Evolutionary conservation across 2,888 invertebrate species (phyloP).

Genomic region (Drosophila pseudotalamancana): DNA sequence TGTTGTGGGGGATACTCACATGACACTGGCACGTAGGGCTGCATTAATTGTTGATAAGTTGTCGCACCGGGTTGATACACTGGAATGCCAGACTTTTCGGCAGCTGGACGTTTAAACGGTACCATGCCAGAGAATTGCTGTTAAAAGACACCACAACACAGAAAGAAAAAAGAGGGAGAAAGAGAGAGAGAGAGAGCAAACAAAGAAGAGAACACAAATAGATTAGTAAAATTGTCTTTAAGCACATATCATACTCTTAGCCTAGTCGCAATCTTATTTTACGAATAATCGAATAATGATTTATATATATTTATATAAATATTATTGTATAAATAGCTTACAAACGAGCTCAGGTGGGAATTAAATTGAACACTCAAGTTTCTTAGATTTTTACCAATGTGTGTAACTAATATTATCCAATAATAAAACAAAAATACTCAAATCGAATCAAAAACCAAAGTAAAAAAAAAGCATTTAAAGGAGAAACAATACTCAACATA

Average conservation of each 20-base stretch:
- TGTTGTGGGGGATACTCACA: slow-evolving; percentile 92
- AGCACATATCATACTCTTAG: slow-evolving; percentile 2
- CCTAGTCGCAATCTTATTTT: slow-evolving; percentile 32
- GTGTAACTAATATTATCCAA: slow-evolving; percentile 23
- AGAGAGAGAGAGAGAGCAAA: slow-evolving; percentile 17
- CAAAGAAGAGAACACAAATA: slow-evolving; percentile 4
- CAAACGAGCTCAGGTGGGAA: slow-evolving; percentile 25
- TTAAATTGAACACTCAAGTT: slow-evolving; percentile 8
- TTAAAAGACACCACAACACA: no score
- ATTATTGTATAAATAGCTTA: slow-evolving; percentile 36
- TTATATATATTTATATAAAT: not conserved
- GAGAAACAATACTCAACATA: slow-evolving; percentile 14
- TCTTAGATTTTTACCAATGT: slow-evolving; percentile 37
- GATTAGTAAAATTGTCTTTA: slow-evolving; percentile 24
- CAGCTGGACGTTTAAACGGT: slow-evolving; percentile 97
- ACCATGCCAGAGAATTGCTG: slow-evolving; percentile 98
- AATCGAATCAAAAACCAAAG: slow-evolving; percentile 22
- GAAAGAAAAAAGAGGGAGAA: no score
- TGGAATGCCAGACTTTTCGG: slow-evolving; percentile 98
- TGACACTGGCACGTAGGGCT: slow-evolving; percentile 99
- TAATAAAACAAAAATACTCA: slow-evolving; percentile 21
- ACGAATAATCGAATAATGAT: slow-evolving; percentile 22
- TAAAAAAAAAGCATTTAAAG: slow-evolving; percentile 15
- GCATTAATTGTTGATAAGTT: slow-evolving; percentile 97
- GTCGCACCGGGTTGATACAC: slow-evolving; percentile 96